Evolutionary conservation across 1,140 invertebrate genomes (phyloP).

Genomic region (Drusus annulatus): DNA sequence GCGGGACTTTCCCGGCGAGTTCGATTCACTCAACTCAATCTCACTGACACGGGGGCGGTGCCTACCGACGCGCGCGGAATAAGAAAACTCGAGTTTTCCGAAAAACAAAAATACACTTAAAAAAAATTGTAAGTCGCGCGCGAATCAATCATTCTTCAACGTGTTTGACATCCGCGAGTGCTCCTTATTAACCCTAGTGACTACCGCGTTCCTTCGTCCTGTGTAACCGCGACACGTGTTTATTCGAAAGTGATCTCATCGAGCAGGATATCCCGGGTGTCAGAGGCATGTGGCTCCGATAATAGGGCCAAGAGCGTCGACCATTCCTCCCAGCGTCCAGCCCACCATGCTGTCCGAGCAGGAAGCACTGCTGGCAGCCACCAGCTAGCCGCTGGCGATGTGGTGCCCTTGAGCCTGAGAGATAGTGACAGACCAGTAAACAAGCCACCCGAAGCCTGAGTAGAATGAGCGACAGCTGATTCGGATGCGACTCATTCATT

Average conservation of each 20-base stretch:
- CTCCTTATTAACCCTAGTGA: not conserved
- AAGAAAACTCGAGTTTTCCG: slow-evolving; percentile 9
- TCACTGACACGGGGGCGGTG: not conserved
- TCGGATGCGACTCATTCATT: not conserved
- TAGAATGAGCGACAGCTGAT: not conserved
- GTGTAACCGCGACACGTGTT: slow-evolving; percentile 9
- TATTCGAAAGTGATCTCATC: too few relatives aligned
- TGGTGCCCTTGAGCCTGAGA: not conserved
- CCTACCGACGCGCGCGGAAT: slow-evolving; percentile 1
- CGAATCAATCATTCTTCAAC: not conserved
- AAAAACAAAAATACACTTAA: not conserved
- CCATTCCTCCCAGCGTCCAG: too few relatives aligned
- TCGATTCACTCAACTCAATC: not conserved
- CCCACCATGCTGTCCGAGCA: not conserved
- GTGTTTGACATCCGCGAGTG: slow-evolving; percentile 17
- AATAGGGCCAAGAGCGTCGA: not conserved
- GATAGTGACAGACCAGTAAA: too few relatives aligned
- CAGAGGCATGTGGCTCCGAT: not conserved
- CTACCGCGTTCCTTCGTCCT: not conserved
- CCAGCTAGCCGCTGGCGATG: slow-evolving; percentile 44
- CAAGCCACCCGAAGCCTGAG: too few relatives aligned
- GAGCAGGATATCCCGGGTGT: not conserved
- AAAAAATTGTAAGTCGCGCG: not conserved
- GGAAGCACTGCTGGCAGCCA: slow-evolving; percentile 3
- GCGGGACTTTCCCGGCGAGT: not conserved